These are phyloP conservation scores for Plebejus argus DNA, from an alignment of 2,888 invertebrate species.

Conservation along the genomic window DNA sequence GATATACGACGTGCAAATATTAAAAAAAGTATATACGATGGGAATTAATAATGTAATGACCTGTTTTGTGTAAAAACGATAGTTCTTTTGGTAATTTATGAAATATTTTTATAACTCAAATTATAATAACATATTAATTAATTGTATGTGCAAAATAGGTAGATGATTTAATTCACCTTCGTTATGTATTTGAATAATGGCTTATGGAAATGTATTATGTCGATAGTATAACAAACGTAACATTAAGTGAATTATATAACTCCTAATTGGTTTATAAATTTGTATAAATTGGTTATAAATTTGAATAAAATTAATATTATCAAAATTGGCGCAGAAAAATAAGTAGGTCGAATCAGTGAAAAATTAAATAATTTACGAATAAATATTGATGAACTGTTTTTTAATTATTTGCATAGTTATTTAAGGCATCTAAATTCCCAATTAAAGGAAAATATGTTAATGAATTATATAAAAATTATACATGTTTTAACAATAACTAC, in stretches of 20 bases:
- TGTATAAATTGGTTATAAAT: neutral
- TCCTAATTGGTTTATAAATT: neutral
- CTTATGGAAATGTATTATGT: constrained; percentile 4
- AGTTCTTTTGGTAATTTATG: too few species aligned
- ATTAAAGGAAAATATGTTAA: neutral
- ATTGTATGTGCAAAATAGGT: neutral
- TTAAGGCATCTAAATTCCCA: neutral
- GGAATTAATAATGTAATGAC: too few species aligned
- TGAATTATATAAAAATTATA: too few species aligned
- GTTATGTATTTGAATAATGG: neutral
- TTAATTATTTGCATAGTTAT: neutral
- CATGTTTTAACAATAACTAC: too few species aligned
- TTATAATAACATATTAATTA: too few species aligned
- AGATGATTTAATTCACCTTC: neutral
- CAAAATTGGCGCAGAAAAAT: neutral
- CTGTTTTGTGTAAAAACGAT: too few species aligned
- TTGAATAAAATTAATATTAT: neutral
- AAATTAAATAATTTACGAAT: neutral
- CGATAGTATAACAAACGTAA: neutral
- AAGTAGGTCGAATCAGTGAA: neutral
- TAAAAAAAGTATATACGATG: too few species aligned
- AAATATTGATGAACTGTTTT: neutral
- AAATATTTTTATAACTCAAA: neutral
- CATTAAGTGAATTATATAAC: neutral
- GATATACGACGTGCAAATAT: too few species aligned